Conservation (phyloP, 2,888 invertebrate genomes). For the Aspidiotus rigidus region DNA sequence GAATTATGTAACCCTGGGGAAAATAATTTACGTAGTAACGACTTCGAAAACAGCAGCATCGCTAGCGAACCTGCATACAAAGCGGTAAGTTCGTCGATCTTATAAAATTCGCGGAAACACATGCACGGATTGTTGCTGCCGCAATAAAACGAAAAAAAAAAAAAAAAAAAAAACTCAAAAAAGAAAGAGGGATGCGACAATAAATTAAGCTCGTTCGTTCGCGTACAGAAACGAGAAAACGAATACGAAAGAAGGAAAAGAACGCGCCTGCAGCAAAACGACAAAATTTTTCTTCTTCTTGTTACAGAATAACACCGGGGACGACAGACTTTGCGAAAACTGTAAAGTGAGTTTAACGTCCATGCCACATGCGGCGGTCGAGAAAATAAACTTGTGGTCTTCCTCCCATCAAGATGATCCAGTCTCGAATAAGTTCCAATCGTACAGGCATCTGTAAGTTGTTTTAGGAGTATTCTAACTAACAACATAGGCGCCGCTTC, state of each 20-base stretch:
- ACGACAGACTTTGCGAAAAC: constrained; percentile 39
- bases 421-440: constrained; percentile 34
- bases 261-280: too few species aligned
- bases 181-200: background rate
- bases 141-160: background rate
- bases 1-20: constrained; percentile 47
- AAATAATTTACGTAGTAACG: constrained; percentile 34
- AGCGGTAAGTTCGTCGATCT: constrained; percentile 35
- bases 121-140: background rate
- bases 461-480: background rate
- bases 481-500: background rate
- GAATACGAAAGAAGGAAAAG: too few species aligned
- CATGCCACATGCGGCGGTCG: constrained; percentile 22
- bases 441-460: constrained; percentile 35
- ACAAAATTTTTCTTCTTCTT: too few species aligned
- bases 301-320: constrained; percentile 32
- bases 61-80: constrained; percentile 75
- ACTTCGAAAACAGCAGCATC: constrained; percentile 60
- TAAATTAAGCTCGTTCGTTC: background rate
- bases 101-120: background rate
- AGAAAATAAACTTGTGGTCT: constrained; percentile 9
- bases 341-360: constrained; percentile 37
- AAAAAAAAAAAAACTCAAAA: background rate
- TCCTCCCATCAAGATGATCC: constrained; percentile 29
- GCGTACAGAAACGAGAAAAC: too few species aligned